Conservation (phyloP, 2,888 invertebrate species). For the Meiosimyza decipiens region DNA sequence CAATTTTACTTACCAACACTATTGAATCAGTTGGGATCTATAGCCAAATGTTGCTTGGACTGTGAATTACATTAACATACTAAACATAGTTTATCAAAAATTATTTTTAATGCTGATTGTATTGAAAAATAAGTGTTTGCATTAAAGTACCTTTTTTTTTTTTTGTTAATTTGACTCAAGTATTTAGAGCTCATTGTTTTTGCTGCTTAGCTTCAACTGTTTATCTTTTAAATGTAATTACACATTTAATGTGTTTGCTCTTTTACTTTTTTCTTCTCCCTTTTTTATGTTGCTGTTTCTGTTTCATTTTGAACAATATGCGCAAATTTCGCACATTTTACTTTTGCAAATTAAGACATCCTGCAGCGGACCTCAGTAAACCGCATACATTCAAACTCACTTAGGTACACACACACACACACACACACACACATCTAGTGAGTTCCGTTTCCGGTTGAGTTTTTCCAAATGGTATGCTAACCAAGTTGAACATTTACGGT, state of each 20-base stretch:
- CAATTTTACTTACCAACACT: no score
- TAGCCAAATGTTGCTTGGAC: no score
- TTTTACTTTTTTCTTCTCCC: slow-evolving; percentile 1
- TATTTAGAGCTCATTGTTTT: slow-evolving; percentile 30
- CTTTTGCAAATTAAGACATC: slow-evolving; percentile 35
- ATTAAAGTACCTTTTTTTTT: no score
- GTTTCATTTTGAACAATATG: slow-evolving; percentile 34
- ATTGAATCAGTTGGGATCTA: no score
- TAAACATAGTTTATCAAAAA: no score
- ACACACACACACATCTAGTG: slow-evolving; percentile 19
- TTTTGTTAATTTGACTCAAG: not conserved
- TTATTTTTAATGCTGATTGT: no score
- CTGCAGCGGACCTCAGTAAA: slow-evolving; percentile 6
- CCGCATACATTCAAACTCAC: not conserved
- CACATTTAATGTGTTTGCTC: slow-evolving; percentile 46
- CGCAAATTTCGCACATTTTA: slow-evolving; percentile 31
- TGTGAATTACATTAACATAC: no score
- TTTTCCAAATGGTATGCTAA: slow-evolving; percentile 20
- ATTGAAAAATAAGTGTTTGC: no score
- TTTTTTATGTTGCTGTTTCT: slow-evolving; percentile 13
- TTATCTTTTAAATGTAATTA: slow-evolving; percentile 48
- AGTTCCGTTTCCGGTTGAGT: slow-evolving; percentile 34
- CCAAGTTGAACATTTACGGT: slow-evolving; percentile 25
- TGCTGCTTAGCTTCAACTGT: slow-evolving; percentile 33
- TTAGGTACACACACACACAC: slow-evolving; percentile 6